phyloP scores from a whole-genome alignment of 2,888 invertebrate species.

The Cryptus armator region DNA sequence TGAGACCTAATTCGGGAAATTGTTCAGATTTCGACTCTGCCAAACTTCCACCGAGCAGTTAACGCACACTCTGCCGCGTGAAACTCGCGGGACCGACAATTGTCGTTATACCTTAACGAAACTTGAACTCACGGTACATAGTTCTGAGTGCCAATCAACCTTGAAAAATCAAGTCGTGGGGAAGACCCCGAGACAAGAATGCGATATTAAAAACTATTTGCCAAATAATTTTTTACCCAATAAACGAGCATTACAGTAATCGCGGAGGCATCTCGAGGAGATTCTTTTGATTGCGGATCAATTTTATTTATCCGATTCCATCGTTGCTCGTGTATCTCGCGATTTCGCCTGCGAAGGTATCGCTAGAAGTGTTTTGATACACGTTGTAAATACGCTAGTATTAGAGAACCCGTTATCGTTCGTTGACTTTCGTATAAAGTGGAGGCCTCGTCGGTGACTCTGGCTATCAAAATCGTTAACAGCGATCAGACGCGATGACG shows the following conservation, averaged over 20 bases:
- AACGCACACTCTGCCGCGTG: conserved; percentile 19
- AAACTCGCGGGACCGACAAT: background rate
- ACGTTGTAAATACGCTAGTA: background rate
- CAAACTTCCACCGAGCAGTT: conserved; percentile 42
- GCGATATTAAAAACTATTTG: background rate
- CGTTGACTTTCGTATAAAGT: conserved; percentile 46
- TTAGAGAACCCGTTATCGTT: conserved; percentile 51
- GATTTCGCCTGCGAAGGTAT: background rate
- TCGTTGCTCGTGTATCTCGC: background rate
- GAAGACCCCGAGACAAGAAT: background rate
- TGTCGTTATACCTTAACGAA: conserved; percentile 2
- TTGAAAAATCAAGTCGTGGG: conserved; percentile 28
- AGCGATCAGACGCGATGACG: conserved; percentile 4
- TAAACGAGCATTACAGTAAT: background rate
- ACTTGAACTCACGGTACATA: background rate
- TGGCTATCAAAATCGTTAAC: conserved; percentile 32
- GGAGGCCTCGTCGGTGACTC: conserved; percentile 17
- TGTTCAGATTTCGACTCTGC: conserved; percentile 66
- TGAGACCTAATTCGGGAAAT: conserved; percentile 74
- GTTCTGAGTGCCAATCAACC: background rate
- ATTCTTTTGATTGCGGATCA: background rate
- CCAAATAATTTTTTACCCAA: background rate
- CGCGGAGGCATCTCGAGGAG: background rate
- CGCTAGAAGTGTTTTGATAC: background rate
- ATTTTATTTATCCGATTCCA: background rate